phyloP scores from a whole-genome alignment of 2,797 vertebrate species.

The Buphagus erythrorhynchus region DNA sequence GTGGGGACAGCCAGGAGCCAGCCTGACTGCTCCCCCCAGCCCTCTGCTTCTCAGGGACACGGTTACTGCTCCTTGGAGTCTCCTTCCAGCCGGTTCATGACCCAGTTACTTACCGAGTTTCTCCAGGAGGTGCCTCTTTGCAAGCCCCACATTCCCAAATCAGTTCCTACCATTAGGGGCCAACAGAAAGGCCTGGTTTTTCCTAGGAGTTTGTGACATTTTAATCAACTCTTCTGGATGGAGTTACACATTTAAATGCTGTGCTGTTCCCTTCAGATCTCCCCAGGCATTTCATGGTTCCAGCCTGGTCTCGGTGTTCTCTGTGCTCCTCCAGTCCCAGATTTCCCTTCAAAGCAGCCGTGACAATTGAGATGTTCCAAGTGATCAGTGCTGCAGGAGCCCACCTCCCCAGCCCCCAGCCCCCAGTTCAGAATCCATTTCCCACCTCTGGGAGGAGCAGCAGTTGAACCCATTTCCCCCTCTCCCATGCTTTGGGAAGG shows the following conservation, averaged over 20 bases:
- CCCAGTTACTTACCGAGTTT: accelerated
- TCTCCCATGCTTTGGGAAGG: background rate
- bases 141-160: background rate
- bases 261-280: background rate
- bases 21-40: background rate
- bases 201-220: background rate
- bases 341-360: background rate
- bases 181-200: background rate
- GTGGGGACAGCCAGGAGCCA: background rate
- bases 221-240: background rate
- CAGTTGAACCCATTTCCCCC: background rate
- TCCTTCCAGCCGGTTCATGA: accelerated
- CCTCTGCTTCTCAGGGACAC: background rate
- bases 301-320: background rate
- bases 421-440: background rate
- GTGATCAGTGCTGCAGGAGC: background rate
- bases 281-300: background rate
- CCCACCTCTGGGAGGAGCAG: background rate
- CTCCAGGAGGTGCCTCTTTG: background rate
- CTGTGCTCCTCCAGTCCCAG: background rate
- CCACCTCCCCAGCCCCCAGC: background rate
- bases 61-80: background rate
- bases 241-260: background rate
- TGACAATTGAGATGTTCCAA: background rate
- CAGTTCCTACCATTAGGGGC: background rate